Evolutionary conservation across 2,797 vertebrate species (phyloP).

Genomic region (Gadopsis bispinosus): DNA sequence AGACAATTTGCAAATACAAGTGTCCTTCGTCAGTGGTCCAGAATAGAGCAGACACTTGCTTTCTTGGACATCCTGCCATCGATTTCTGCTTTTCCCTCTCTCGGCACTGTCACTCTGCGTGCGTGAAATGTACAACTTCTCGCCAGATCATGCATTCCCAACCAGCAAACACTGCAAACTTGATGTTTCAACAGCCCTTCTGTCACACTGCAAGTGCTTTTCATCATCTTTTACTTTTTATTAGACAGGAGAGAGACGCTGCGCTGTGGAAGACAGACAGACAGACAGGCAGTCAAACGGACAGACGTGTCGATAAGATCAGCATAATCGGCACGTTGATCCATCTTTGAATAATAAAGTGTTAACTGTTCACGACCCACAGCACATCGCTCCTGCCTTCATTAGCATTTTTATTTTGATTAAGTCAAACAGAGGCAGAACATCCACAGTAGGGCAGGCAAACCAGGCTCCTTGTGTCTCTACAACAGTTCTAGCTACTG

Average conservation of each 20-base stretch:
- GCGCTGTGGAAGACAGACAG: conserved; percentile 30
- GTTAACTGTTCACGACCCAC: conserved; percentile 6
- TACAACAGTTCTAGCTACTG: not conserved
- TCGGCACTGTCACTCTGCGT: conserved; percentile 74
- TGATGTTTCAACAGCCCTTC: conserved; percentile 52
- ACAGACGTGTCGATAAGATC: conserved; percentile 68
- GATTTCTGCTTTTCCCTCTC: conserved; percentile 73
- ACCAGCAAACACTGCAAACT: conserved; percentile 57
- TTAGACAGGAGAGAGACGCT: conserved; percentile 22
- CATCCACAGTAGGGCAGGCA: not conserved
- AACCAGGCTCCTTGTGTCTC: not conserved
- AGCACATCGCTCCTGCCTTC: not conserved
- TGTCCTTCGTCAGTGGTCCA: conserved; percentile 62
- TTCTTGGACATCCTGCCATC: conserved; percentile 64
- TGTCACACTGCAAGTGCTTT: conserved; percentile 41
- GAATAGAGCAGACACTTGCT: conserved; percentile 62
- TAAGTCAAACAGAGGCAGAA: not conserved
- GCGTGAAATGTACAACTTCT: conserved; percentile 73
- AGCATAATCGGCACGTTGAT: conserved; percentile 75
- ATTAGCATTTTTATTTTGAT: conserved; percentile 9
- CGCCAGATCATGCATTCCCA: conserved; percentile 48
- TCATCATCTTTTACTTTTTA: conserved; percentile 41
- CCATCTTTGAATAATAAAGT: conserved; percentile 63
- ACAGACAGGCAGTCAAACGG: conserved; percentile 48
- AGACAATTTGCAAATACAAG: conserved; percentile 70